Base-by-base conservation (phyloP, 2,797 vertebrate species). In the Pangasius macronema region DNA sequence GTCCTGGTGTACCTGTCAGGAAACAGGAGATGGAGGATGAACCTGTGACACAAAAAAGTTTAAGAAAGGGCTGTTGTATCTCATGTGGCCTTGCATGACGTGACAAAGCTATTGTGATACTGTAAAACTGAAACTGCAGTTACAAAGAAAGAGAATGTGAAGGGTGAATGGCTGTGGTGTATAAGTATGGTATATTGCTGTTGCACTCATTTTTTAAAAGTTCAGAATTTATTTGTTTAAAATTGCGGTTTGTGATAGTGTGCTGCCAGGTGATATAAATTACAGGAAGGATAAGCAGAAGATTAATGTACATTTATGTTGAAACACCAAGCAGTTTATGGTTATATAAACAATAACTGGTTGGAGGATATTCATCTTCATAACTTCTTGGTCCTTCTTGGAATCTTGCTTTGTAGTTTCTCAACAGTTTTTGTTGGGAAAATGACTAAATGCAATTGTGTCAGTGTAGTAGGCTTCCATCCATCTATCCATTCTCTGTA, bases 1-100 rank as follows among this genome's bases (percentile, higher is more conserved):
- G 68, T 68, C 82, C 30, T 72, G 36, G 53, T 88, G 73, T 81
- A 87, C 84, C 79, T 86, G 86, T 84, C 59, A 85, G 42, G 24
- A 85, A 82, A 87, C 85, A 87, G 63, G 55, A 87, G 77, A 39
- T 83, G 67, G 87, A 61, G 84, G 83, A 87, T 84, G 81, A 87
- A 87, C 84, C 87, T 85, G 77, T 86, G 83, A 86, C 46, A 81
- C n/a, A 86, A 42, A 59, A 83, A 83, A 70, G 65, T 88, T 88
- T 87, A 86, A 89, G 75, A 89, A 89, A 77, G 33, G 84, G 59
- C 84, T 87, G 59, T 79, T 87, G 75, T 87, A 77, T 36, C 63
- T 87, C 57, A 79, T 84, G 67, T 77, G 75, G 67, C 53, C 73
- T 86, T 80, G 73, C 75, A 83, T 42, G 42, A 89, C 10, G 36